A percentile compares a stretch with the other conserved stretches of the same genome.
Conservation (phyloP, 1,140 invertebrate species). For the Drosophila suzukii region DNA sequence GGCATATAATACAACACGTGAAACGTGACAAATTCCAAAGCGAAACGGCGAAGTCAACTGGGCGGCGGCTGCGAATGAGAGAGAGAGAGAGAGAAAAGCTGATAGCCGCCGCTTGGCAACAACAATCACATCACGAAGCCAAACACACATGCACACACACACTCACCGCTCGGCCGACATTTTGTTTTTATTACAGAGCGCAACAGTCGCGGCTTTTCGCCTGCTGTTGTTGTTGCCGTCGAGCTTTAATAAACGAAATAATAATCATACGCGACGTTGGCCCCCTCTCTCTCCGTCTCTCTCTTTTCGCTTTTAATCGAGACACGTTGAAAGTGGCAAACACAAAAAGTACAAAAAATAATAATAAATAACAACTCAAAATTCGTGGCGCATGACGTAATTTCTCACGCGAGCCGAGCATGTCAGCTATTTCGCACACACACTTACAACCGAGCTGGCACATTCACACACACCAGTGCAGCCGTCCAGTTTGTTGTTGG, state of each 20-base stretch:
- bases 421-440: slow-evolving; percentile 62
- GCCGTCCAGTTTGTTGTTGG: slow-evolving; percentile 70
- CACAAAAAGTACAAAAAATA: slow-evolving; percentile 33
- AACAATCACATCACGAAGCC: slow-evolving; percentile 59
- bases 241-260: slow-evolving; percentile 70
- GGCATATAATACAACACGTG: slow-evolving; percentile 79
- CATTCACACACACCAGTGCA: slow-evolving; percentile 16
- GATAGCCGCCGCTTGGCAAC: slow-evolving; percentile 65
- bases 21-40: slow-evolving; percentile 82
- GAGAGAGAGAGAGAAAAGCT: slow-evolving; percentile 11
- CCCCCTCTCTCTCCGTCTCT: slow-evolving; percentile 19
- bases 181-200: slow-evolving; percentile 70
- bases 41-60: slow-evolving; percentile 35
- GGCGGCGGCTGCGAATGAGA: slow-evolving; percentile 53
- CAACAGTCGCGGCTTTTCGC: slow-evolving; percentile 35
- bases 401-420: slow-evolving; percentile 76
- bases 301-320: slow-evolving; percentile 63
- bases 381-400: slow-evolving; percentile 80
- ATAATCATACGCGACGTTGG: slow-evolving; percentile 74
- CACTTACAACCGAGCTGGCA: slow-evolving; percentile 4
- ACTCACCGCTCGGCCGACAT: slow-evolving; percentile 51
- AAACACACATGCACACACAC: not conserved
- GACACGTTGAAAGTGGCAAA: slow-evolving; percentile 70
- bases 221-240: not conserved
- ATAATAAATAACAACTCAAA: slow-evolving; percentile 50